These are phyloP conservation scores for Gandaritis pyraliata DNA, from an alignment of 2,888 invertebrate species.

Conservation along the genomic window DNA sequence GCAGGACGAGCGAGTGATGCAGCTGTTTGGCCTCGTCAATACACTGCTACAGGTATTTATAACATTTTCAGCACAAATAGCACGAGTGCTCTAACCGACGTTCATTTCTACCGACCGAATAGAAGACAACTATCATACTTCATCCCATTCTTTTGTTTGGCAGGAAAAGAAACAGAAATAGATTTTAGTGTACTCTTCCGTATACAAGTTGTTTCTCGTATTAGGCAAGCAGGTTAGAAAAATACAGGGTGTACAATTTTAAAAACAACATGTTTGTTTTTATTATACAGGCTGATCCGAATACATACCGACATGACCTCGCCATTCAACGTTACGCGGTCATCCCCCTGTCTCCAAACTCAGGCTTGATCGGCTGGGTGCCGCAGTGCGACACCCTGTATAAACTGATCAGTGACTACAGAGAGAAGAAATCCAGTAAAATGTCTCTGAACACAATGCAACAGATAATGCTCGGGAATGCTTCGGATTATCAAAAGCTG, in stretches of 20 bases:
- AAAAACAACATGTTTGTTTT: too few species aligned
- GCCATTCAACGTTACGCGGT: slow-evolving; percentile 96
- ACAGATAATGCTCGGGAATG: slow-evolving; percentile 98
- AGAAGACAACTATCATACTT: too few species aligned
- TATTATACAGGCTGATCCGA: slow-evolving; percentile 91
- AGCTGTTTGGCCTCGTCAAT: slow-evolving; percentile 97
- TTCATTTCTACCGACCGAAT: too few species aligned
- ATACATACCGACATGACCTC: slow-evolving; percentile 95
- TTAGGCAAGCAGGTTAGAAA: too few species aligned
- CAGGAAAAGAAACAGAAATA: too few species aligned
- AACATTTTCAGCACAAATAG: too few species aligned
- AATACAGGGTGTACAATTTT: too few species aligned
- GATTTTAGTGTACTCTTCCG: too few species aligned
- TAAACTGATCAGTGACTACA: slow-evolving; percentile 97
- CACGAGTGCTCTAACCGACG: too few species aligned
- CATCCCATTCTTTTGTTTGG: too few species aligned
- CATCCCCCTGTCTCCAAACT: slow-evolving; percentile 98
- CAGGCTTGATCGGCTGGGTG: slow-evolving; percentile 99
- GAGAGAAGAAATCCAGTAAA: slow-evolving; percentile 95
- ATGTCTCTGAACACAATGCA: slow-evolving; percentile 97
- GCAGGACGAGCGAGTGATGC: slow-evolving; percentile 99
- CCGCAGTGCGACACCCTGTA: slow-evolving; percentile 99
- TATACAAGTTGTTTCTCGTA: too few species aligned
- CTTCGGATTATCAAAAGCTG: slow-evolving; percentile 98
- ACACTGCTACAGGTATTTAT: slow-evolving; percentile 86